These are phyloP conservation scores for Nycticebus coucang DNA, from an alignment of 2,113 vertebrate species.

Conservation along the genomic window DNA sequence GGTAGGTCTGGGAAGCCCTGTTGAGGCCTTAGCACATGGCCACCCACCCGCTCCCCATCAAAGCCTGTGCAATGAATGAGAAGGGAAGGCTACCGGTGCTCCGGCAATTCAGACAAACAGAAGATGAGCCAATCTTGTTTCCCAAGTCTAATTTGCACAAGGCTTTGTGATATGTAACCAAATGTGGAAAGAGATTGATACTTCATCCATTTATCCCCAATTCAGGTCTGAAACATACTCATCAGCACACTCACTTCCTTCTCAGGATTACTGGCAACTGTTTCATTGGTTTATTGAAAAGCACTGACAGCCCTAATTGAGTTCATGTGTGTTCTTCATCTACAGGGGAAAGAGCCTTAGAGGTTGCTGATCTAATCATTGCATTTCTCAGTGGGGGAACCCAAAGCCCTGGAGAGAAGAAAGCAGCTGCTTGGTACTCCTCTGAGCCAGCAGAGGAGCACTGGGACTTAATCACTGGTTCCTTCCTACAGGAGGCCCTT, in stretches of 20 bases:
- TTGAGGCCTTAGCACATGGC: not conserved
- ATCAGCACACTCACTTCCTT: slow-evolving; percentile 66
- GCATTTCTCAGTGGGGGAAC: not conserved
- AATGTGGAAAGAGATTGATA: slow-evolving; percentile 62
- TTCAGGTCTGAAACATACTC: slow-evolving; percentile 38
- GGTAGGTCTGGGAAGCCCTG: not conserved
- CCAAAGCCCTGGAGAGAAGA: not conserved
- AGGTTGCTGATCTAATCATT: not conserved
- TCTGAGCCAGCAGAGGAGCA: not conserved
- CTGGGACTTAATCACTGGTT: not conserved
- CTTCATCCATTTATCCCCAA: slow-evolving; percentile 31
- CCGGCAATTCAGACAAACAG: not conserved
- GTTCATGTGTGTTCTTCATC: not conserved
- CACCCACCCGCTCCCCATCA: not conserved
- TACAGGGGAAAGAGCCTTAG: not conserved
- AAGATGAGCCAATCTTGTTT: not conserved
- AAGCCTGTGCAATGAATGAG: not conserved
- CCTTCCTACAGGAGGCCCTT: not conserved
- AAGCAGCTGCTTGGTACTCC: not conserved
- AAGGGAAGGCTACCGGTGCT: not conserved
- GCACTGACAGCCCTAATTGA: not conserved
- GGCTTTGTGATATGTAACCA: slow-evolving; percentile 73
- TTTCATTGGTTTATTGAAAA: slow-evolving; percentile 17
- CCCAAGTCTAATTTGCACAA: slow-evolving; percentile 46
- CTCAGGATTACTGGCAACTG: slow-evolving; percentile 29